Conservation (phyloP, 2,113 vertebrate genomes). For the Deroptyus accipitrinus region DNA sequence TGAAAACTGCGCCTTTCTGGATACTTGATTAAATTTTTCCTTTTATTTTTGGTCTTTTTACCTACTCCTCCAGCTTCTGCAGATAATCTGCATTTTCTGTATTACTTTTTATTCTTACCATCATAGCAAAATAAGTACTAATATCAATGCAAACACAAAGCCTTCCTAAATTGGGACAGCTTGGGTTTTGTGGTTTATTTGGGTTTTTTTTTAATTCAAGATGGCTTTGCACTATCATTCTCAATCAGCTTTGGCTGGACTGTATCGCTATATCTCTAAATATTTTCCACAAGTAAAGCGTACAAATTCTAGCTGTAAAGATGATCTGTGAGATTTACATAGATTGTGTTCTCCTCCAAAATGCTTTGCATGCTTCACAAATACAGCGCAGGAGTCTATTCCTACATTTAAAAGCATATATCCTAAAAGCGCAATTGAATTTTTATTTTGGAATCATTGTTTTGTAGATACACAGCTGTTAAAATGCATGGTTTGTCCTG, state of each 20-base stretch:
- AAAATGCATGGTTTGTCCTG: not conserved
- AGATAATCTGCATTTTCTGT: not conserved
- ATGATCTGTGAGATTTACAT: not conserved
- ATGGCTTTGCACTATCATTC: not conserved
- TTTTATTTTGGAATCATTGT: not conserved
- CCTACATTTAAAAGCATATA: not conserved
- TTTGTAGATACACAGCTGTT: not conserved
- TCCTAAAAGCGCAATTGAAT: not conserved
- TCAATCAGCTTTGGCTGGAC: not conserved
- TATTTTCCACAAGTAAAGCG: not conserved
- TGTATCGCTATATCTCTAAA: not conserved
- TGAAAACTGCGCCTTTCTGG: not conserved
- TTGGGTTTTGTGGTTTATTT: not conserved
- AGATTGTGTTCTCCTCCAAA: not conserved
- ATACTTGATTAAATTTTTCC: not conserved
- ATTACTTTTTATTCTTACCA: slow-evolving; percentile 22
- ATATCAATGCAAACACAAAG: not conserved
- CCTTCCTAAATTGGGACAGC: not conserved
- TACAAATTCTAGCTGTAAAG: not conserved
- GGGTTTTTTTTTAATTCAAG: not conserved
- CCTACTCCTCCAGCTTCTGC: not conserved
- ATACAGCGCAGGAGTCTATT: not conserved
- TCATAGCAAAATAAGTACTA: not conserved
- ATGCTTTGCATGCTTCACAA: not conserved
- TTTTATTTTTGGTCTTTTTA: not conserved